Conservation (phyloP, 1,140 invertebrate species). For the Hypothenemus hampei region DNA sequence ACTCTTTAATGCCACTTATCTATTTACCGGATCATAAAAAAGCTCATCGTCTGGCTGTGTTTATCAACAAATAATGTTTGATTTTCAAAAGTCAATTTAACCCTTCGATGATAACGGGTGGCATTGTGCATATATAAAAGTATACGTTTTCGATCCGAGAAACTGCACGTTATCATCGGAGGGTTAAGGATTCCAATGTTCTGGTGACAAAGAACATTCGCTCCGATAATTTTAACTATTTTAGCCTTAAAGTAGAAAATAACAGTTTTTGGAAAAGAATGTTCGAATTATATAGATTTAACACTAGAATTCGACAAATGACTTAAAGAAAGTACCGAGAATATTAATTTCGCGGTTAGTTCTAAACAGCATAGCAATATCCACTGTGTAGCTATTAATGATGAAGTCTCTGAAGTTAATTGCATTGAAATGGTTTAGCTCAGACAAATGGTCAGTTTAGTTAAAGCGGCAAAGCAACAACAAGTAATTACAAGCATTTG, state of each 20-base stretch:
- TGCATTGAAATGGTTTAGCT: too few relatives aligned
- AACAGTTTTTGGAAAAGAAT: constrained; percentile 63
- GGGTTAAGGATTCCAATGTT: constrained; percentile 55
- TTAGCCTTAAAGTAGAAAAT: constrained; percentile 52
- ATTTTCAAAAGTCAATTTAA: constrained; percentile 55
- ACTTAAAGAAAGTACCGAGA: constrained; percentile 96
- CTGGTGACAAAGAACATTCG: constrained; percentile 51
- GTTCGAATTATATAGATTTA: constrained; percentile 89
- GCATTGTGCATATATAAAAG: too few relatives aligned
- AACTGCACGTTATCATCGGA: too few relatives aligned
- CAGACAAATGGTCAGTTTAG: too few relatives aligned
- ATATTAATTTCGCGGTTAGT: constrained; percentile 90
- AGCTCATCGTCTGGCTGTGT: constrained; percentile 72
- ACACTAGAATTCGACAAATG: too few relatives aligned
- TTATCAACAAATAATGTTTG: constrained; percentile 68
- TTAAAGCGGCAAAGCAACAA: too few relatives aligned
- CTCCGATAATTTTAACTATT: neutral
- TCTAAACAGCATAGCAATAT: too few relatives aligned
- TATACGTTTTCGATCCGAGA: too few relatives aligned
- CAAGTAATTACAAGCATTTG: too few relatives aligned
- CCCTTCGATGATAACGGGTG: too few relatives aligned
- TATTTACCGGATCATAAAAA: constrained; percentile 67
- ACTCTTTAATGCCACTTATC: constrained; percentile 63
- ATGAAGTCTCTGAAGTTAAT: too few relatives aligned
- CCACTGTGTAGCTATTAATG: too few relatives aligned